A percentile compares a stretch with the other conserved stretches of the same genome.
Conservation (phyloP, 2,888 invertebrate species). For the Tenthredo scrophulariae region DNA sequence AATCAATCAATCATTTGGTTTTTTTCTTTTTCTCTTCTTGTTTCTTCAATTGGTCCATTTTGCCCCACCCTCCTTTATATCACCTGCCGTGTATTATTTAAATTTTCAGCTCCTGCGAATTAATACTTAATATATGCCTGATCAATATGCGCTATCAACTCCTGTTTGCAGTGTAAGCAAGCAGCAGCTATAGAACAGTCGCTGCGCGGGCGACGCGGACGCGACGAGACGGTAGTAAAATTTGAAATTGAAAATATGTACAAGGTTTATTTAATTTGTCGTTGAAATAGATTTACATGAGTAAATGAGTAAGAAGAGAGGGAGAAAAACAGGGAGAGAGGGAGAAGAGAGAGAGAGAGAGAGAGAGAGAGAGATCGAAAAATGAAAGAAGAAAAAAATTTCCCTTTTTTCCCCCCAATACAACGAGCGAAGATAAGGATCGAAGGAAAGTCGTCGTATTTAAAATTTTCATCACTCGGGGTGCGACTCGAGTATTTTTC, state of each 20-base stretch:
- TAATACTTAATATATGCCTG: slow-evolving; percentile 35
- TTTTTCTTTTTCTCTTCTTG: no score
- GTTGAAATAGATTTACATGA: slow-evolving; percentile 22
- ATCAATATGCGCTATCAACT: slow-evolving; percentile 44
- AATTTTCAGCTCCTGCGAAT: slow-evolving; percentile 35
- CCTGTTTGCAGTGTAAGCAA: slow-evolving; percentile 33
- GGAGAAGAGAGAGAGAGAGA: not conserved
- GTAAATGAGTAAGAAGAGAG: not conserved
- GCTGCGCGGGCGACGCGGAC: not conserved
- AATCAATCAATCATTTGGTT: no score
- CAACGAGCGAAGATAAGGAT: not conserved
- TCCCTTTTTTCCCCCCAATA: not conserved
- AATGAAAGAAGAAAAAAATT: not conserved
- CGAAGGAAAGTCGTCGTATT: not conserved
- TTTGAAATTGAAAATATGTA: slow-evolving; percentile 31
- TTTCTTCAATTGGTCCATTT: no score
- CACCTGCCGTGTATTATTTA: slow-evolving; percentile 12
- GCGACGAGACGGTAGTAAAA: not conserved
- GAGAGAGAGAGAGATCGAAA: not conserved
- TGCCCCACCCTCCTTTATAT: no score
- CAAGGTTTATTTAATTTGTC: slow-evolving; percentile 19
- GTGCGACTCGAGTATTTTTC: not conserved
- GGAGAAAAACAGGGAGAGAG: not conserved
- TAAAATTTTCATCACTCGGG: slow-evolving; percentile 3
- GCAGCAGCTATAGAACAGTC: not conserved